Percentiles rank a stretch among this genome's conserved stretches.
phyloP scores from a whole-genome alignment of 1,140 invertebrate genomes.

The Rhagoletis pomonella region DNA sequence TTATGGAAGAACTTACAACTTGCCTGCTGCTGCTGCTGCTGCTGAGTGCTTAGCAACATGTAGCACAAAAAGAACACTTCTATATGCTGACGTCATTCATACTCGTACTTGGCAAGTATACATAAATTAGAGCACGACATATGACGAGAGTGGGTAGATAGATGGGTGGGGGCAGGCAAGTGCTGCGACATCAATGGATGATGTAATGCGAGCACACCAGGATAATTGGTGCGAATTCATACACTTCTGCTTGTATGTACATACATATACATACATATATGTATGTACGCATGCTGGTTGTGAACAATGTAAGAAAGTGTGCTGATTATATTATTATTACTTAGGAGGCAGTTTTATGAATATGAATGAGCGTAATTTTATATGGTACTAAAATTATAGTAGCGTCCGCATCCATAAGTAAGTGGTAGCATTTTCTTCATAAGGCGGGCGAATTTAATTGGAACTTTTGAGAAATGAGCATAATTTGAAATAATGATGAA shows the following conservation, averaged over 20 bases:
- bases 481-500: too few relatives aligned
- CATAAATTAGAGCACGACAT: background rate
- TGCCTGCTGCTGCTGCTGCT: background rate
- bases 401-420: too few relatives aligned
- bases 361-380: background rate
- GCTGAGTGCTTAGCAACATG: background rate
- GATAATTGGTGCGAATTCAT: background rate
- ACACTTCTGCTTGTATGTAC: too few relatives aligned
- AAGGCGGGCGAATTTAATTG: too few relatives aligned
- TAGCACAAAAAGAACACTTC: background rate
- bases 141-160: background rate
- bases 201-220: slow-evolving; percentile 17
- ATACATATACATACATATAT: background rate
- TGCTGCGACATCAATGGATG: slow-evolving; percentile 10
- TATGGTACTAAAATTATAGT: background rate
- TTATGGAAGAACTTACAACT: background rate
- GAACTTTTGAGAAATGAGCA: too few relatives aligned
- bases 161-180: background rate
- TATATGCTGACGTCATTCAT: background rate
- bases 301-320: too few relatives aligned
- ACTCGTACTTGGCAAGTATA: background rate
- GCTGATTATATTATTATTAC: too few relatives aligned
- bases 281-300: background rate
- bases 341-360: background rate
- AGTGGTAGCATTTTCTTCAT: too few relatives aligned